phyloP scores from a whole-genome alignment of 2,888 invertebrate species.

The Bombylius major region DNA sequence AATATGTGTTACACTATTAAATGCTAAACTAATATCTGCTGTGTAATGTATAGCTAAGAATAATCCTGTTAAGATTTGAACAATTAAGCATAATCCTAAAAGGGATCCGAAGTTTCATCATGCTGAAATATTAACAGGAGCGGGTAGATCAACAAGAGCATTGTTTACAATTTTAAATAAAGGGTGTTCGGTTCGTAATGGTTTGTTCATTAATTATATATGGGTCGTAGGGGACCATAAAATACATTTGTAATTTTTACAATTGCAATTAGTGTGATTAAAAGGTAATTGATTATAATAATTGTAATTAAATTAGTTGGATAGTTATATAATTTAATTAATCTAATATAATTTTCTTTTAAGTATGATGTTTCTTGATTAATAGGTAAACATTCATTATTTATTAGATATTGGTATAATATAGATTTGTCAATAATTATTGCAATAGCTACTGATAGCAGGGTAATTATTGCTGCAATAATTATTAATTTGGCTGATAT shows the following conservation, averaged over 20 bases:
- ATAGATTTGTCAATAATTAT: slow-evolving; percentile 21
- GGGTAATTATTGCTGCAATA: slow-evolving; percentile 19
- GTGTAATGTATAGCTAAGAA: slow-evolving; percentile 57
- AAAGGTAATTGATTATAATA: slow-evolving; percentile 46
- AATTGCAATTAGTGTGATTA: slow-evolving; percentile 44
- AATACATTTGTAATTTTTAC: slow-evolving; percentile 46
- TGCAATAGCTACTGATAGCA: slow-evolving; percentile 21
- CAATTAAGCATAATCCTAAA: slow-evolving; percentile 47
- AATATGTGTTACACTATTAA: slow-evolving; percentile 54
- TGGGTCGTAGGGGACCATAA: slow-evolving; percentile 41
- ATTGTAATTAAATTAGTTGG: slow-evolving; percentile 41
- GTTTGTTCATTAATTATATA: slow-evolving; percentile 39
- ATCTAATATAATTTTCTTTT: slow-evolving; percentile 37
- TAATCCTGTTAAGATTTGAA: slow-evolving; percentile 55
- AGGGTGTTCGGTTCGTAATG: slow-evolving; percentile 38
- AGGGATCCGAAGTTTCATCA: slow-evolving; percentile 61
- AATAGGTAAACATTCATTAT: slow-evolving; percentile 31
- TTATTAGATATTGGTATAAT: slow-evolving; percentile 31
- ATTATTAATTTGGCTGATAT: slow-evolving; percentile 28
- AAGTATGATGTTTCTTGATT: slow-evolving; percentile 22
- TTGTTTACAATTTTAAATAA: slow-evolving; percentile 46
- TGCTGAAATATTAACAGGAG: slow-evolving; percentile 46
- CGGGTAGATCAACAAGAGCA: slow-evolving; percentile 46
- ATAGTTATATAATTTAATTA: slow-evolving; percentile 43
- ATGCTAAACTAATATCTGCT: slow-evolving; percentile 49